Base-by-base conservation (phyloP, 2,113 vertebrate species). In the Petrocephalus microphthalmus region DNA sequence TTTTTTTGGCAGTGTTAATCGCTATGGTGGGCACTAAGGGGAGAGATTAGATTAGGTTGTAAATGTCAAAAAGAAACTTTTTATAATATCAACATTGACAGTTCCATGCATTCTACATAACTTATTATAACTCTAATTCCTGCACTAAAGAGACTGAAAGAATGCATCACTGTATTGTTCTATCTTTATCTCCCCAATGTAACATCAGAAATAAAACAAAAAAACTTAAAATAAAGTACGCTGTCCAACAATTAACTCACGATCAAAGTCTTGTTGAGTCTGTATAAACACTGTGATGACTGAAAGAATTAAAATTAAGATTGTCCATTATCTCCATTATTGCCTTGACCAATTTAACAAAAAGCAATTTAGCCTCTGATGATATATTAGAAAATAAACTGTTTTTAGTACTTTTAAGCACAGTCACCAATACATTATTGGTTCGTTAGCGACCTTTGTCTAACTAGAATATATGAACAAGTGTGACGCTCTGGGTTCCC, bases 101-200 rank as follows among this genome's bases (percentile, higher is more conserved):
- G 37, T 20, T 83, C 42, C 29, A 57, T 90, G n/a, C 6, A 15
- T 29, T 33, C 29, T 33, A 74, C 22, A 49, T 5, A 88, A 88
- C 71, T 90, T 87, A 89, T 88, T 74, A 37, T 67, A 57, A 60
- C 49, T 56, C 90, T 87, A 86, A 86, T 90, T 89, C 85, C 90
- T 54, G 71, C 52, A 87, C 52, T 87, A 87, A 88, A 90, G 91
- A 91, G 92, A 89, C 90, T 25, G 60, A 64, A 29, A 64, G 60
- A 29, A 64, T 13, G n/a, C n/a, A 64, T 64, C 60, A 29, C 60
- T 92, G 92, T 94, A 91, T 92, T 93, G 94, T 93, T 92, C 94
- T 94, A 94, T 95, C 95, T 95, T 95, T 94, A 95, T 93, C 91
- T 92, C 90, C 91, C 91, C 91, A 85, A 57, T 92, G 90, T 89